phyloP scores from a whole-genome alignment of 30 jellyfish, hydroid and myxozoan species.

The Mastigias papua region DNA sequence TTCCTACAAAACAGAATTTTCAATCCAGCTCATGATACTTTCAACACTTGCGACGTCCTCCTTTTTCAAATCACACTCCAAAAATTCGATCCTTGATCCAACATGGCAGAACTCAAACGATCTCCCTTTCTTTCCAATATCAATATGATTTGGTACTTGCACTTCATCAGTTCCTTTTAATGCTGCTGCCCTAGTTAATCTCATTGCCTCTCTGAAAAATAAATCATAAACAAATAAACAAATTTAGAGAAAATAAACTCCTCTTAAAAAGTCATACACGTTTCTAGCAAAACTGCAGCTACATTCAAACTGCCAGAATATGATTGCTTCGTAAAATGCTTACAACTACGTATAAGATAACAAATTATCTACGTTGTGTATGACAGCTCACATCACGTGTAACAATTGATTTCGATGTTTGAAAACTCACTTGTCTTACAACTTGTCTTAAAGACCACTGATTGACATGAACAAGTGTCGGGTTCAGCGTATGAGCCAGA shows the following conservation, averaged over 20 bases:
- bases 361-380: too few relatives aligned
- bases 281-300: neutral
- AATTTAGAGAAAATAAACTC: too few relatives aligned
- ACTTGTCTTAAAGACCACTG: too few relatives aligned
- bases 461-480: too few relatives aligned
- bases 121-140: slow-evolving; percentile 88
- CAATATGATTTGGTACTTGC: slow-evolving; percentile 58
- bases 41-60: slow-evolving; percentile 46
- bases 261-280: neutral
- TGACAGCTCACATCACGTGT: too few relatives aligned
- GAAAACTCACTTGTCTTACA: too few relatives aligned
- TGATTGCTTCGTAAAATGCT: too few relatives aligned
- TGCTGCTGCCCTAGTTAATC: slow-evolving; percentile 92
- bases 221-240: too few relatives aligned
- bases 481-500: too few relatives aligned
- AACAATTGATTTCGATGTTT: too few relatives aligned
- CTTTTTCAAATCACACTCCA: slow-evolving; percentile 73
- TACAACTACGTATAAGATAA: too few relatives aligned
- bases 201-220: slow-evolving; percentile 70
- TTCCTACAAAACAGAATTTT: slow-evolving; percentile 8
- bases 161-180: slow-evolving; percentile 80
- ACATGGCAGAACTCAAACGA: slow-evolving; percentile 80
- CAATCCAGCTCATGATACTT: slow-evolving; percentile 37
- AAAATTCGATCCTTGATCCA: slow-evolving; percentile 68
- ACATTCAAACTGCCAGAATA: neutral